Evolutionary conservation across 2,113 vertebrate genomes (phyloP), one percentile per base, ranked within the genome.

Genomic region (Pelvicachromis taeniatus): DNA sequence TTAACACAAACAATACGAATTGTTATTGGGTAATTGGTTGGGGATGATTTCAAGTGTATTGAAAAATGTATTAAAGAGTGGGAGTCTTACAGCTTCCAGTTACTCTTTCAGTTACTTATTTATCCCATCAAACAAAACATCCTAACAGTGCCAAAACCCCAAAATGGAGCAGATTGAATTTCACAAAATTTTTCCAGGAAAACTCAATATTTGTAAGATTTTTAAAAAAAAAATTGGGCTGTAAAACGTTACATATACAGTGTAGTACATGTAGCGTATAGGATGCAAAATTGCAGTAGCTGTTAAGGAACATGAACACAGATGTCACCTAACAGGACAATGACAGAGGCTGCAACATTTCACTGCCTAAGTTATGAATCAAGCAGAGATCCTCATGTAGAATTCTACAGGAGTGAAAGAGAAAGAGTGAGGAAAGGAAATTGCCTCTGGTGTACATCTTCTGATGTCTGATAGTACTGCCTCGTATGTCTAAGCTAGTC

Each of bases 381-480:
- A 90, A 84, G 85, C 31, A 7, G 52, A 80, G 6, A 84, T 87
- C 54, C 80, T 78, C 29, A 56, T 11, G 48, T 35, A 77, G 75
- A 86, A 89, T 88, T 90, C 0, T 2, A 73, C 82, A 80, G 17
- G 8, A 48, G 29, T 23, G 50, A 52, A 42, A 80, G 79, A 3
- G 45, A 45, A 40, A 52, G 59, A 56, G 45, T 31, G 38, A 73
- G 26, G 21, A 50, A 48, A 59, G 45, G 61, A n/a, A 90, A 89
- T 87, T 56, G 81, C 85, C 85, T 89, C 85, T 81, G 87, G 91
- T 92, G 85, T 83, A 84, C 84, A 93, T 84, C 70, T 90, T 83
- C 79, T 83, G 78, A 54, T 85, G 82, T 93, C 84, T 88, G 81
- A 80, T 88, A 81, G 84, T 88, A 70, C 70, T n/a, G 35, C 59